Percentiles rank a stretch among this genome's conserved stretches.
Evolutionary conservation across 2,113 vertebrate genomes (phyloP).

Genomic region (Campylorhamphus procurvoides): DNA sequence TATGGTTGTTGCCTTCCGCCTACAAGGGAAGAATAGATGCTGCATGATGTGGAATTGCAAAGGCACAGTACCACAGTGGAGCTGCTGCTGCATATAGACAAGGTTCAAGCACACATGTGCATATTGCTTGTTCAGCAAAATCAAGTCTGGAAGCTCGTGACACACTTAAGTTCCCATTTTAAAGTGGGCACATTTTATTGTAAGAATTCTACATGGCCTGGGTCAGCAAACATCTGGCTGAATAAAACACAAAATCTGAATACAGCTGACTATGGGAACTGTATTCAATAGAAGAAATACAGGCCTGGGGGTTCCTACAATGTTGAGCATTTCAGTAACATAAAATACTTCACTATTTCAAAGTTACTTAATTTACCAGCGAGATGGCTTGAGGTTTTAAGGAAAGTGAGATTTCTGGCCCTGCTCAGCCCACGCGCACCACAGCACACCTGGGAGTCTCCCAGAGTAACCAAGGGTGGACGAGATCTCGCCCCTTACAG

Average conservation of each 20-base stretch:
- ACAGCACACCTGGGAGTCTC: background rate
- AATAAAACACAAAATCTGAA: background rate
- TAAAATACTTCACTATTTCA: background rate
- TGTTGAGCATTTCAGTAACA: background rate
- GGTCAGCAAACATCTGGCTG: background rate
- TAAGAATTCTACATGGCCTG: background rate
- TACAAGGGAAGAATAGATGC: background rate
- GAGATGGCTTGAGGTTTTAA: background rate
- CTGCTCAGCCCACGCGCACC: background rate
- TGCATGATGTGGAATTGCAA: background rate
- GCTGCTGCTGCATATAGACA: background rate
- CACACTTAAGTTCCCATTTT: background rate
- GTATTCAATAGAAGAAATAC: background rate
- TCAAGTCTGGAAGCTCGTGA: background rate
- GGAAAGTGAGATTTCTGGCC: background rate
- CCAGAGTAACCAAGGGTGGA: background rate
- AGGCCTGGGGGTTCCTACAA: background rate
- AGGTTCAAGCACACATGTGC: background rate
- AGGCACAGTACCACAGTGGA: background rate
- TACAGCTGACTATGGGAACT: background rate
- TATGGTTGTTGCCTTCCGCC: background rate
- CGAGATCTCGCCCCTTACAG: background rate
- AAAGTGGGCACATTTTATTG: background rate
- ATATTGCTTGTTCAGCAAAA: background rate
- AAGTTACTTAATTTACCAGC: background rate